These are phyloP conservation scores for Therioaphis trifolii DNA, from an alignment of 2,888 invertebrate genomes.

Conservation along the genomic window DNA sequence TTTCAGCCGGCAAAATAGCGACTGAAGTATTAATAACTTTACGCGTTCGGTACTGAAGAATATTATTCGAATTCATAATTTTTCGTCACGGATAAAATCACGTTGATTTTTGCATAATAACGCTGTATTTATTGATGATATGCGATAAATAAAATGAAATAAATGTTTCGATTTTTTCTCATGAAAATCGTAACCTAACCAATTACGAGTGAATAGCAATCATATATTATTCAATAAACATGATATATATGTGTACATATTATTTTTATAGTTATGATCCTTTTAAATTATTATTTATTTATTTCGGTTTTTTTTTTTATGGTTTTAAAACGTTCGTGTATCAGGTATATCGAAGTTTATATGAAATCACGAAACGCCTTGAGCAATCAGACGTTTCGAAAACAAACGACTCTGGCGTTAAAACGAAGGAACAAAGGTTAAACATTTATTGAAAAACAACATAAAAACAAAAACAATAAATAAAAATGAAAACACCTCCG, in stretches of 20 bases:
- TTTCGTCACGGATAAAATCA: too few species aligned
- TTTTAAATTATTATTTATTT: background rate
- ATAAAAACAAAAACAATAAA: too few species aligned
- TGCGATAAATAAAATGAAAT: too few species aligned
- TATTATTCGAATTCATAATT: conserved; percentile 17
- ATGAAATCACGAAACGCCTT: background rate
- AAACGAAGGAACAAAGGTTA: background rate
- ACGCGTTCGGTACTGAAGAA: background rate
- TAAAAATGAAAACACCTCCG: too few species aligned
- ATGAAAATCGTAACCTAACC: too few species aligned
- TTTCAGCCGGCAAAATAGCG: background rate
- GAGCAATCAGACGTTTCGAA: background rate
- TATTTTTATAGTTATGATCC: background rate
- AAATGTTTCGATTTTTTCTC: too few species aligned
- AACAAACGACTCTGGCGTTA: background rate
- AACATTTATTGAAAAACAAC: background rate
- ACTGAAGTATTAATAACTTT: conserved; percentile 24
- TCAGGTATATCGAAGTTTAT: background rate
- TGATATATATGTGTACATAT: background rate
- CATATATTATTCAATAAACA: too few species aligned
- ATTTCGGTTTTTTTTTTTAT: background rate
- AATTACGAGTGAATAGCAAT: too few species aligned
- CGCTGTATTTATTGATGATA: too few species aligned
- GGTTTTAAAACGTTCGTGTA: conserved; percentile 16
- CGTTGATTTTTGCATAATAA: too few species aligned